These are phyloP conservation scores for Andrena fulva DNA, from an alignment of 2,888 invertebrate species.

Conservation along the genomic window DNA sequence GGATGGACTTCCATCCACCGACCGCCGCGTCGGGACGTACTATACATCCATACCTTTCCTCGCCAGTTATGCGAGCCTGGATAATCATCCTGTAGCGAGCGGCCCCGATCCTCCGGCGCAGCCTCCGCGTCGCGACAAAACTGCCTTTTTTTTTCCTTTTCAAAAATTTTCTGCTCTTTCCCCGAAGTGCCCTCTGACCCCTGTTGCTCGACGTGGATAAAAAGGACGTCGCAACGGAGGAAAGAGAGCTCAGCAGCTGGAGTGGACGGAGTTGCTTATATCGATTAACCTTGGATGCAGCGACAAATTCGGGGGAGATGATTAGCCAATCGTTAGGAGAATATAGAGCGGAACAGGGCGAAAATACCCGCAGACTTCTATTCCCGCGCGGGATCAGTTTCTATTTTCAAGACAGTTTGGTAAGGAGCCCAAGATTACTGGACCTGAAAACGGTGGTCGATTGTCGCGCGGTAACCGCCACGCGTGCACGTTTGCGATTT, in stretches of 20 bases:
- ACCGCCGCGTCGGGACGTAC: constrained; percentile 62
- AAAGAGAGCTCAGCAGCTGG: too few species aligned
- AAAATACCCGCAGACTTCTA: constrained; percentile 19
- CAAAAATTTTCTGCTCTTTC: constrained; percentile 9
- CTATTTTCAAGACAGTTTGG: constrained; percentile 57
- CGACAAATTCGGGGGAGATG: too few species aligned
- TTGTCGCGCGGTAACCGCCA: constrained; percentile 32
- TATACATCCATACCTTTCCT: constrained; percentile 68
- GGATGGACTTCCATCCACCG: constrained; percentile 81
- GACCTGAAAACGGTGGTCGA: constrained; percentile 53
- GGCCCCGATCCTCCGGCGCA: constrained; percentile 66
- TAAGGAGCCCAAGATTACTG: constrained; percentile 55
- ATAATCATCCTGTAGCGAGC: constrained; percentile 67
- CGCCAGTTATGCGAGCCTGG: constrained; percentile 66
- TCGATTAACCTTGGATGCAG: too few species aligned
- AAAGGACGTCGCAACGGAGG: background rate
- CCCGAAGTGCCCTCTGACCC: background rate
- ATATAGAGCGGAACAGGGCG: constrained; percentile 50
- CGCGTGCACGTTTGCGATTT: constrained; percentile 32
- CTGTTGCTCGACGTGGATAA: background rate
- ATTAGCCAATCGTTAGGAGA: background rate
- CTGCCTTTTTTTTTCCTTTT: background rate
- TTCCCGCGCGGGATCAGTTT: constrained; percentile 30
- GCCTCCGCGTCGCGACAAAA: background rate
- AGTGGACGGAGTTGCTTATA: too few species aligned